phyloP scores from a whole-genome alignment of 2,113 vertebrate species.

The Ovibos moschatus region DNA sequence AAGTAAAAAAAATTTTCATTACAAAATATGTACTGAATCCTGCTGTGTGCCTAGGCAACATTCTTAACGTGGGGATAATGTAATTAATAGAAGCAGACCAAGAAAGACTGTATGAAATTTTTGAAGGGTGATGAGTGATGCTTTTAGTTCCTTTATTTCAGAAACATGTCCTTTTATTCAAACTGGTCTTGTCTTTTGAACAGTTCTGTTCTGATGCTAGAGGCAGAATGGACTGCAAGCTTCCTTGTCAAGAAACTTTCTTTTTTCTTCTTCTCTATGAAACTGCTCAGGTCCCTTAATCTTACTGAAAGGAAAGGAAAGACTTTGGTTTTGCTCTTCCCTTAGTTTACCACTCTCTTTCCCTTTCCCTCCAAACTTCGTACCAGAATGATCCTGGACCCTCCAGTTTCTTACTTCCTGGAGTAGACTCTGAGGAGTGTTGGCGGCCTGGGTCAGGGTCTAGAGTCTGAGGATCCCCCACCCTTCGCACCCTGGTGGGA shows the following conservation, averaged over 20 bases:
- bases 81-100: neutral
- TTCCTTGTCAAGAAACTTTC: neutral
- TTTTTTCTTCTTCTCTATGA: neutral
- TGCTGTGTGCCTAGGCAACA: neutral
- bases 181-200: neutral
- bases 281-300: neutral
- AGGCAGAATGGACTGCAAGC: neutral
- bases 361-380: neutral
- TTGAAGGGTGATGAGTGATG: neutral
- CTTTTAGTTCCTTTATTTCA: neutral
- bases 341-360: neutral
- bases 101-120: neutral
- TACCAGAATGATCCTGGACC: neutral
- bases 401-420: neutral
- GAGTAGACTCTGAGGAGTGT: neutral
- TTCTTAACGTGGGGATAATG: neutral
- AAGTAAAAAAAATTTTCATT: neutral
- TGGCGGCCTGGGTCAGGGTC: neutral
- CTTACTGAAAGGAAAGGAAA: neutral
- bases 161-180: neutral
- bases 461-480: neutral
- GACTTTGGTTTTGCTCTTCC: neutral
- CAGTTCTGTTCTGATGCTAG: neutral
- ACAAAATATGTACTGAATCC: neutral
- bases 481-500: neutral